These are phyloP conservation scores for Panagrolaimus sp. DNA, from an alignment of 1,140 invertebrate species.

Conservation along the genomic window DNA sequence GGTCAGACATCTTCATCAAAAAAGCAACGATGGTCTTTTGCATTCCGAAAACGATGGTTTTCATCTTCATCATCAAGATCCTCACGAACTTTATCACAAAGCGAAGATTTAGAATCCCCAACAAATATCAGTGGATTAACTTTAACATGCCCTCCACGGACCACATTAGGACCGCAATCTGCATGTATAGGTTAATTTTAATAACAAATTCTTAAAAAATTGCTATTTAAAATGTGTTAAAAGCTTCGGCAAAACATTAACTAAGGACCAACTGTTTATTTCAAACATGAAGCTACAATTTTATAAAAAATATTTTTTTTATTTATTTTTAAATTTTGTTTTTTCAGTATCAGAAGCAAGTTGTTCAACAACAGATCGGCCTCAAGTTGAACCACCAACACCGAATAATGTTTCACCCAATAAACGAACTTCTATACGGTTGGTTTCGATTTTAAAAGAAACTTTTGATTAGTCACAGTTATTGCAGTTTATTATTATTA, in stretches of 20 bases:
- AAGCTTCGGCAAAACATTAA: too few relatives aligned
- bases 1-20: not conserved
- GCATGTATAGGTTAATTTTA: not conserved
- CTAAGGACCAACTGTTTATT: too few relatives aligned
- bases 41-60: constrained; percentile 10
- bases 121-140: constrained; percentile 6
- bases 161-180: not conserved
- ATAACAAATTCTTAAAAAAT: too few relatives aligned
- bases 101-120: constrained; percentile 6
- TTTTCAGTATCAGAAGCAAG: not conserved
- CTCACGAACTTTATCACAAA: not conserved
- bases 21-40: constrained; percentile 2
- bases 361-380: constrained; percentile 3
- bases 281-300: too few relatives aligned
- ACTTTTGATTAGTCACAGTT: not conserved
- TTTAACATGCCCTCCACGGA: not conserved
- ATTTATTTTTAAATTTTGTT: too few relatives aligned
- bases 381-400: not conserved
- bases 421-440: constrained; percentile 8
- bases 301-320: not conserved
- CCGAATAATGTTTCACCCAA: not conserved
- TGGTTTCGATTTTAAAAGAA: not conserved
- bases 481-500: not conserved
- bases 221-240: too few relatives aligned
- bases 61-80: not conserved